Evolutionary conservation across 2,113 vertebrate genomes (phyloP).

Genomic region (Coracopsis vasa): DNA sequence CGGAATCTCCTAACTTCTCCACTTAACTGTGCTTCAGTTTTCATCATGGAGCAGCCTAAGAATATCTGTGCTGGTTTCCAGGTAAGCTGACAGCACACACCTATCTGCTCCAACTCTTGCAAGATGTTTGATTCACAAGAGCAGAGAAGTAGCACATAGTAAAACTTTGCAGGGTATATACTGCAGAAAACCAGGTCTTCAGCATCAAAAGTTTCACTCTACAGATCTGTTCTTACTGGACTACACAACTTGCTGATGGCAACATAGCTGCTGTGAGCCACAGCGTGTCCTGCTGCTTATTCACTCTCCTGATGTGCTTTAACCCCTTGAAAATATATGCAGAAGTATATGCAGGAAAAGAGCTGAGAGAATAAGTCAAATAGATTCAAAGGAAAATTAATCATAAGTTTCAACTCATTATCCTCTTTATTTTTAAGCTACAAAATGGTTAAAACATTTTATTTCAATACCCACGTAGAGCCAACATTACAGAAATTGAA

Average conservation of each 20-base stretch:
- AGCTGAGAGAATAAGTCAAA: background rate
- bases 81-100: background rate
- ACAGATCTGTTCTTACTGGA: background rate
- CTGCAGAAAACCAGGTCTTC: background rate
- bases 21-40: background rate
- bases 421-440: background rate
- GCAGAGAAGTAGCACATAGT: background rate
- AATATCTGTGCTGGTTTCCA: background rate
- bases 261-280: background rate
- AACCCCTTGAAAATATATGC: background rate
- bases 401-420: background rate
- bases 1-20: background rate
- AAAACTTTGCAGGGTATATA: background rate
- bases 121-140: background rate
- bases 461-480: background rate
- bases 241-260: background rate
- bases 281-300: background rate
- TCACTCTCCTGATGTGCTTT: background rate
- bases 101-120: background rate
- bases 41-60: background rate
- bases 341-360: background rate
- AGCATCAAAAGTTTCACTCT: background rate
- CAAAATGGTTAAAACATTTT: background rate
- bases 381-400: background rate
- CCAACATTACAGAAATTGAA: background rate